Evolutionary conservation across 2,113 vertebrate species (phyloP).

Genomic region (Oreochromis aureus): DNA sequence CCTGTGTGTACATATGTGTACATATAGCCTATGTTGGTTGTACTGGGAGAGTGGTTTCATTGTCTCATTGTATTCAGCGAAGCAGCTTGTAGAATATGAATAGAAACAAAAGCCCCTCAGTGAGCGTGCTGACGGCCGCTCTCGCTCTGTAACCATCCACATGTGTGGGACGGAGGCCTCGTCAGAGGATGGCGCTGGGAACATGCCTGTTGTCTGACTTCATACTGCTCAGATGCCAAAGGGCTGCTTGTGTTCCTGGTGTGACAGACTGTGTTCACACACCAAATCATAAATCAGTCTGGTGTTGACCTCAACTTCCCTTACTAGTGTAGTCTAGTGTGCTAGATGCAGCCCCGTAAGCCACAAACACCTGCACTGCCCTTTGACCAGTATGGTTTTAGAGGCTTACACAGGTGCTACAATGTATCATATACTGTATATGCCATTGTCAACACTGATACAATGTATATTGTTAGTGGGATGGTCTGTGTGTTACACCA

Average conservation of each 20-base stretch:
- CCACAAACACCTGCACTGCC: not conserved
- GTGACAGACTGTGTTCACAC: not conserved
- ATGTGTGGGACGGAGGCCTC: conserved; percentile 40
- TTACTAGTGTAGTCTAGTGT: not conserved
- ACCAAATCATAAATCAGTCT: not conserved
- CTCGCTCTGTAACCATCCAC: not conserved
- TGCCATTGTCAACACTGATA: not conserved
- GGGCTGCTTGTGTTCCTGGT: not conserved
- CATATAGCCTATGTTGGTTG: not conserved
- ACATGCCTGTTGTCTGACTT: conserved; percentile 61
- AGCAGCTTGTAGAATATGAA: conserved; percentile 44
- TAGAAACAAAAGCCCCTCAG: conserved; percentile 62
- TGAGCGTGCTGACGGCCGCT: not conserved
- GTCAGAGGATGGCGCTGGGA: conserved; percentile 38
- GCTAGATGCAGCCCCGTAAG: not conserved
- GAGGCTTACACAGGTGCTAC: not conserved
- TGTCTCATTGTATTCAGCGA: conserved; percentile 32
- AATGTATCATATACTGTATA: fast-evolving
- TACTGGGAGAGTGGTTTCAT: conserved; percentile 31
- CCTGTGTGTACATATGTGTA: not conserved
- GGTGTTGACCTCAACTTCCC: conserved; percentile 8
- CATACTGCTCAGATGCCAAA: not conserved
- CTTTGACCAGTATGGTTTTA: not conserved
- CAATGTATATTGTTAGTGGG: not conserved
- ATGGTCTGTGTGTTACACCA: not conserved